phyloP scores from a whole-genome alignment of 2,797 vertebrate species.

The Tiaroga cobitis region DNA sequence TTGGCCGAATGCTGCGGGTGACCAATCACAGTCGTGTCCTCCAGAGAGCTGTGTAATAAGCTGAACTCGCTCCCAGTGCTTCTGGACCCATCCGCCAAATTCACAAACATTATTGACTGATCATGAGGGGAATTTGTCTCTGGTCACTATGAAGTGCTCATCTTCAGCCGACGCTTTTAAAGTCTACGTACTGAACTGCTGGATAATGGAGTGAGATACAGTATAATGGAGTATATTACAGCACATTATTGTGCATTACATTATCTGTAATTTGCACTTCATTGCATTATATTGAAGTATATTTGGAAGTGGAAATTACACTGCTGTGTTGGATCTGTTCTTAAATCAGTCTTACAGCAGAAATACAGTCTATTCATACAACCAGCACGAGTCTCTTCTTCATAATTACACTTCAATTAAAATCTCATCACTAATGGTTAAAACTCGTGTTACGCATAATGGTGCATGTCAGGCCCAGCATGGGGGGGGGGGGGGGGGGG shows the following conservation, averaged over 20 bases:
- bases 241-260: conserved; percentile 18
- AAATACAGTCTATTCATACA: neutral
- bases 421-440: neutral
- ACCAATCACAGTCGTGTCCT: conserved; percentile 11
- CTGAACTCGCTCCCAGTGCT: neutral
- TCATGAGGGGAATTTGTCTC: conserved; percentile 9
- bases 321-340: conserved; percentile 13
- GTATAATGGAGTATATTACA: conserved; percentile 26
- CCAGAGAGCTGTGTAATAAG: neutral
- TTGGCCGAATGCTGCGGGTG: neutral
- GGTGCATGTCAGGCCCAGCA: too few species aligned
- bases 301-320: conserved; percentile 32
- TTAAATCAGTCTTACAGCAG: neutral
- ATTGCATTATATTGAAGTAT: conserved; percentile 23
- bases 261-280: conserved; percentile 26
- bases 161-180: neutral
- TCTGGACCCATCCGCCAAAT: neutral
- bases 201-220: neutral
- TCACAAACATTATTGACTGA: neutral
- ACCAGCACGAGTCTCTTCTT: neutral
- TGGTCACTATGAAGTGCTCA: neutral
- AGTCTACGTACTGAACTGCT: neutral
- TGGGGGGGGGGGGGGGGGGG: too few species aligned
- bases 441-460: neutral
- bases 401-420: neutral